Evolutionary conservation across 1,140 invertebrate species (phyloP), one percentile per base, ranked within the genome.

Genomic region (Leguminivora glycinivorella): DNA sequence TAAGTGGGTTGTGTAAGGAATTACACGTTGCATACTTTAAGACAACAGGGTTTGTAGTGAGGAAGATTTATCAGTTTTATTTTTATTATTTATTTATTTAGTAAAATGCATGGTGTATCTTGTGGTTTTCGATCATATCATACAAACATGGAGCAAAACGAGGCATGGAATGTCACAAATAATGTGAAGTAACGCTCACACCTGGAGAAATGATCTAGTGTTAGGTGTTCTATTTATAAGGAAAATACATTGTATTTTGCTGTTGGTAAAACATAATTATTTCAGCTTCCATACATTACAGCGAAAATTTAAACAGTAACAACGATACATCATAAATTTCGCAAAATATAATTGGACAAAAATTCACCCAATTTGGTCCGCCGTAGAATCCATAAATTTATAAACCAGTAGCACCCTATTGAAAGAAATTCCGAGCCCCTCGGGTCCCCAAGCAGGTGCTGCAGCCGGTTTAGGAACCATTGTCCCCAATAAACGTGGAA

Each of bases 381-480:
- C 58, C 9, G 22, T 31, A 22, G 58, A 63, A 63, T 63, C 17
- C 58, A 63, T 63, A 63, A 34, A 63, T 63, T 60, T 60, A 29
- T 63, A 19, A 63, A 63, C 58, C 58, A 63, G 58, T 63, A 31
- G 67, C 69, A 74, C 72, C 72, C 72, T 74, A 71, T 52, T 34
- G 40, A 14, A 10, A 71, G 70, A 67, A 74, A 74, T 71, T 71
- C 67, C 56, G 71, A 26, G 73, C 72, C 68, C 68, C 52, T 70
- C 52, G 69, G 40, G 67, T 70, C 69, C 67, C 68, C 67, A 63
- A 76, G 76, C 81, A 83, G 81, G 79, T 83, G 78, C 72, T 52
- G 40, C 68, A 73, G 75, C 77, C 75, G 76, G 75, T 81, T 79
- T 78, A 73, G 73, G 77, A 71, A 75, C 43, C 70, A 76, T 70